Evolutionary conservation across 2,888 invertebrate genomes (phyloP).

Genomic region (Lasius platythorax): DNA sequence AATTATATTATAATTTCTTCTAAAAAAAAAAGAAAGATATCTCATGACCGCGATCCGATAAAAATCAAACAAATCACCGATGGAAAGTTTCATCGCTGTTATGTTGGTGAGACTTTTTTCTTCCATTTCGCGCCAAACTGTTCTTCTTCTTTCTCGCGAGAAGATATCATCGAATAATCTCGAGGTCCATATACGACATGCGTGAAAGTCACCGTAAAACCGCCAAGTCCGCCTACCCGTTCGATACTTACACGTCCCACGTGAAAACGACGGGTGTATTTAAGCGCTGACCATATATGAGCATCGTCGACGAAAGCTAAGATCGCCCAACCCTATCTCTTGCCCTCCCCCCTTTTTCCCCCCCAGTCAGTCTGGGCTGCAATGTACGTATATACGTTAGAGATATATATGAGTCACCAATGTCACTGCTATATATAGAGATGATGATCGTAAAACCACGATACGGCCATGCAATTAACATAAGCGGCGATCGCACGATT

Average conservation of each 20-base stretch:
- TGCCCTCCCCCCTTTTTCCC: slow-evolving; percentile 50
- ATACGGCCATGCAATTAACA: slow-evolving; percentile 77
- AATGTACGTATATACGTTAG: slow-evolving; percentile 66
- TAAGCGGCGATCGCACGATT: slow-evolving; percentile 60
- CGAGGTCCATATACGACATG: background rate
- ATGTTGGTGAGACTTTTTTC: background rate
- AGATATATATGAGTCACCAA: slow-evolving; percentile 83
- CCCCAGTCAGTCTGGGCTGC: slow-evolving; percentile 69
- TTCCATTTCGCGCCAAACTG: background rate
- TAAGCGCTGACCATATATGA: slow-evolving; percentile 83
- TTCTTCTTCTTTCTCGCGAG: background rate
- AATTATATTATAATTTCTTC: background rate
- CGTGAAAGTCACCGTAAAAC: slow-evolving; percentile 44
- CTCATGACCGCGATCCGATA: background rate
- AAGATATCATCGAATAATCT: slow-evolving; percentile 13
- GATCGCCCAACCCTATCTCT: slow-evolving; percentile 76
- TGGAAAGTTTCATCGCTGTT: background rate
- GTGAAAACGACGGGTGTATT: slow-evolving; percentile 76
- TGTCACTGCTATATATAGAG: slow-evolving; percentile 84
- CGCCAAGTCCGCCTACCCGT: slow-evolving; percentile 46
- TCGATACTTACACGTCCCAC: slow-evolving; percentile 67
- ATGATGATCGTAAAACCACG: slow-evolving; percentile 76
- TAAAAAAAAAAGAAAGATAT: background rate
- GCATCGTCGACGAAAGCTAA: slow-evolving; percentile 80
- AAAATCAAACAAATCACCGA: background rate